phyloP scores from a whole-genome alignment of 2,797 vertebrate species.

The Telmatherina bonti region DNA sequence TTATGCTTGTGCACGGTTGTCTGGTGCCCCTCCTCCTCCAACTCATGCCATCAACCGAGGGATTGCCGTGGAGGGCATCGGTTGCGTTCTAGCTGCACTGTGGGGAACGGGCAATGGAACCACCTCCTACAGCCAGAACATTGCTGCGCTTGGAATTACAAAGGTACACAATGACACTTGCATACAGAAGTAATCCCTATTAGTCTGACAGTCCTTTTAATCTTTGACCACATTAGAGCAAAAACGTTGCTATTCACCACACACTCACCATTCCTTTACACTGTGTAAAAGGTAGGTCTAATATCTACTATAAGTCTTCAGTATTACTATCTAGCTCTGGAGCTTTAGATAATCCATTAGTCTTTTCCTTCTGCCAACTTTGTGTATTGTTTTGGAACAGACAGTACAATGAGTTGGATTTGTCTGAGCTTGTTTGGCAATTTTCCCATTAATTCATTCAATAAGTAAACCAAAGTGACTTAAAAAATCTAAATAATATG shows the following conservation, averaged over 20 bases:
- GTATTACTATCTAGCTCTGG: too few species aligned
- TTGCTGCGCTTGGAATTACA: constrained; percentile 86
- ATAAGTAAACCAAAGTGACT: too few species aligned
- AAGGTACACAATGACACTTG: constrained; percentile 71
- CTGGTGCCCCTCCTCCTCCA: constrained; percentile 85
- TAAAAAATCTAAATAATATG: too few species aligned
- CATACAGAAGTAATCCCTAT: neutral
- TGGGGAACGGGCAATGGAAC: constrained; percentile 88
- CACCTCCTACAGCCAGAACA: constrained; percentile 88
- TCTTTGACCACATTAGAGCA: too few species aligned
- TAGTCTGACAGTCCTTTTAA: neutral
- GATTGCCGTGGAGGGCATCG: constrained; percentile 85
- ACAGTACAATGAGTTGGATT: neutral
- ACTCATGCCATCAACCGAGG: constrained; percentile 87
- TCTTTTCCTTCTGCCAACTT: neutral
- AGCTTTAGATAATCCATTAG: neutral
- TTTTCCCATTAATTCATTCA: too few species aligned
- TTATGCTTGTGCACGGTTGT: constrained; percentile 84
- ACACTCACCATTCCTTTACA: too few species aligned
- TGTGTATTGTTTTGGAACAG: neutral
- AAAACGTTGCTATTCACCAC: too few species aligned
- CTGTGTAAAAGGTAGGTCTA: too few species aligned
- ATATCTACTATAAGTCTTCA: too few species aligned
- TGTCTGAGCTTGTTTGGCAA: neutral
- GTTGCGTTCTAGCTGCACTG: constrained; percentile 84